phyloP scores from a whole-genome alignment of 53 echinoderm and acorn worm species.

The Mesocentrotus franciscanus region DNA sequence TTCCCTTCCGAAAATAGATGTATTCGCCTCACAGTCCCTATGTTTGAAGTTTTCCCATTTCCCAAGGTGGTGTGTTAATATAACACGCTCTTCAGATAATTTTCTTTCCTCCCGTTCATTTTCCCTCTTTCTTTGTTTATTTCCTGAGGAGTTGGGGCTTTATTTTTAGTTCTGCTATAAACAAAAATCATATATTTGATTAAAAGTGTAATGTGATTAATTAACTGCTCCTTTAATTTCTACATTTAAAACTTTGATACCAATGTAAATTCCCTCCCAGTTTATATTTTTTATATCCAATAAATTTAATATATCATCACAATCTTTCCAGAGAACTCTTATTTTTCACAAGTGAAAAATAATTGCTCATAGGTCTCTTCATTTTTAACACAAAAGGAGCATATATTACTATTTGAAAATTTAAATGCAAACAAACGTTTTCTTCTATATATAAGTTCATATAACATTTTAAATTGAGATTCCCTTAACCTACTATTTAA shows the following conservation, averaged over 20 bases:
- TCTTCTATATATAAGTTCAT: no score
- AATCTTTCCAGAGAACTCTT: slow-evolving; percentile 35
- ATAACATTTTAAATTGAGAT: no score
- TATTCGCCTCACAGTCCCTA: not conserved
- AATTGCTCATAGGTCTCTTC: slow-evolving; percentile 37
- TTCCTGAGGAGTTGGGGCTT: slow-evolving; percentile 27
- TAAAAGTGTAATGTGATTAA: slow-evolving; percentile 44
- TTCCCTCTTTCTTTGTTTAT: not conserved
- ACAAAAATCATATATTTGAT: slow-evolving; percentile 20
- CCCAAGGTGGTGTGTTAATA: not conserved
- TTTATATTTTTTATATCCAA: slow-evolving; percentile 21
- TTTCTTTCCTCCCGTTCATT: slow-evolving; percentile 7
- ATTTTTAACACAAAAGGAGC: slow-evolving; percentile 1
- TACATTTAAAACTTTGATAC: not conserved
- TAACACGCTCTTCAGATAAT: not conserved
- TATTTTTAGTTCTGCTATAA: not conserved
- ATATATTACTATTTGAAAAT: not conserved
- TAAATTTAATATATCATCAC: slow-evolving; percentile 35
- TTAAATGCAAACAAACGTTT: not conserved
- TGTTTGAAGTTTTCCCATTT: slow-evolving; percentile 4
- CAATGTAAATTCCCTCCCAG: slow-evolving; percentile 38
- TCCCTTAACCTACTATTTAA: no score
- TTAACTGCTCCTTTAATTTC: slow-evolving; percentile 41
- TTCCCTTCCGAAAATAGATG: no score
- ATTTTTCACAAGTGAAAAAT: no score